Base-by-base conservation (phyloP, 1,140 invertebrate genomes). In the Calosoma granatense region DNA sequence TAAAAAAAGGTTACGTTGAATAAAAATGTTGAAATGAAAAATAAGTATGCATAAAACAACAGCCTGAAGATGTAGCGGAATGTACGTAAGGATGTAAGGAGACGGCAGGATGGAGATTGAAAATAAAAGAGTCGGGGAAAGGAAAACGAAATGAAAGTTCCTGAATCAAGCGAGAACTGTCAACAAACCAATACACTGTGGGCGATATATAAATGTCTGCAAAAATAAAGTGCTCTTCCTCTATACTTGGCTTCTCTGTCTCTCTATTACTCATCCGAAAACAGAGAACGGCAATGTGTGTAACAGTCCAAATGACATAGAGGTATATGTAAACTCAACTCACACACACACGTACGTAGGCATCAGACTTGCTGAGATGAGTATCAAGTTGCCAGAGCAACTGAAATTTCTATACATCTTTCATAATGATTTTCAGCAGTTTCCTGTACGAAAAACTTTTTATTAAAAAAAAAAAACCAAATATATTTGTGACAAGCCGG, bases 161-260 rank as follows among this genome's bases (percentile, higher is more conserved):
- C 9, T 47, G 41, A 47, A 47, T 47, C 9, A 47, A 47, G 41
- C 41, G 41, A 17, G 9, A 47, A 47, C 41, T 47, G 41, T 47
- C 41, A 47, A 47, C 41, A 17, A 12, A 47, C 41, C 41, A 47
- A 47, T 47, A 47, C 41, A 47, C 17, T 30, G 9, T 47, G 41
- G 41, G 41, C 17, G 6, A 47, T 47, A 47, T 47, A 47, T 47
- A 47, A 47, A 47, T 47, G 41, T 47, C 41, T 9, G 26, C 41
- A 6, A 17, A 47, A 47, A 47, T 47, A 47, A 30, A 47, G 17
- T 12, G 41, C 41, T 12, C 6, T 17, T 9, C 15, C 41, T 17
- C 41, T 17, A 17, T 17, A 47, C 41, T 17, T 4, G 6, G 6
- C 41, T 47, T 47, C 17, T 47, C n/a, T n/a, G n/a, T n/a, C n/a